Evolutionary conservation across 2,888 invertebrate species (phyloP).

Genomic region (Temnothorax ravouxi): DNA sequence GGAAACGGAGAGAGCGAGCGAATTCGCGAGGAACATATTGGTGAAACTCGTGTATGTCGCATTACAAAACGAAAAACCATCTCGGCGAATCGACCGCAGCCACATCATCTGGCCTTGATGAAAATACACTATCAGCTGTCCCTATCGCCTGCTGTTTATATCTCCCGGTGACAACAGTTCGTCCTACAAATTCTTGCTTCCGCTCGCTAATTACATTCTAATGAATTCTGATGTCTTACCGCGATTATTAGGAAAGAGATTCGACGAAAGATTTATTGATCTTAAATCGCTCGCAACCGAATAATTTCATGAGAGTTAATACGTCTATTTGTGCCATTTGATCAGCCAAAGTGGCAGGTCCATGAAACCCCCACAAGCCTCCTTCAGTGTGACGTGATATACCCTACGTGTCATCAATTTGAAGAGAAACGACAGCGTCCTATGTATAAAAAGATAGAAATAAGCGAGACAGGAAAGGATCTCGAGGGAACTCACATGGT

Average conservation of each 20-base stretch:
- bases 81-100: slow-evolving; percentile 75
- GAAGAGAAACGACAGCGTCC: too few species aligned
- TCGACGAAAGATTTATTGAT: not conserved
- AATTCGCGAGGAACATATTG: slow-evolving; percentile 61
- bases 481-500: not conserved
- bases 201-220: slow-evolving; percentile 56
- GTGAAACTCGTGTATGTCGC: slow-evolving; percentile 44
- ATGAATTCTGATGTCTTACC: slow-evolving; percentile 45
- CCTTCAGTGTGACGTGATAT: too few species aligned
- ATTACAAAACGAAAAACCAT: slow-evolving; percentile 58
- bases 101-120: slow-evolving; percentile 81
- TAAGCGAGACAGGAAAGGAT: not conserved
- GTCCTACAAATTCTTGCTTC: slow-evolving; percentile 44
- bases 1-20: not conserved
- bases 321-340: not conserved
- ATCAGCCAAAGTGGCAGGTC: not conserved
- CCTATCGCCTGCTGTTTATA: slow-evolving; percentile 67
- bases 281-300: not conserved
- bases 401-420: too few species aligned
- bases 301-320: not conserved
- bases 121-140: slow-evolving; percentile 75
- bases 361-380: too few species aligned
- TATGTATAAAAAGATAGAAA: too few species aligned
- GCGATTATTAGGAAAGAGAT: slow-evolving; percentile 11
- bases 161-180: slow-evolving; percentile 46